A percentile compares a stretch with the other conserved stretches of the same genome.
These are phyloP conservation scores for Hydractinia echinata DNA, from an alignment of 30 jellyfish, hydroid and myxozoan species.

Conservation along the genomic window DNA sequence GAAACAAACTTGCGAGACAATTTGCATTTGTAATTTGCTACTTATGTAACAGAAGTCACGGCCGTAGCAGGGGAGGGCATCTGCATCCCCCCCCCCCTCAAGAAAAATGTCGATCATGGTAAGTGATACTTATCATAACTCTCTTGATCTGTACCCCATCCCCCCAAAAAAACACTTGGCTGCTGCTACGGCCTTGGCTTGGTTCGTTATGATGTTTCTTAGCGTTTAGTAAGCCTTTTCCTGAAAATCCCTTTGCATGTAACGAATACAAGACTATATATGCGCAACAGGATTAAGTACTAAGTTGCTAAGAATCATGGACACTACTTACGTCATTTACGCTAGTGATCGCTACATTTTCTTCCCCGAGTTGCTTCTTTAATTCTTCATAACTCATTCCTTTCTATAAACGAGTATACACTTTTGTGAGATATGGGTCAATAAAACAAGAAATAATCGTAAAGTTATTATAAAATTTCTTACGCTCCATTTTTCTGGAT, in stretches of 20 bases:
- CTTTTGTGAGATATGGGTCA: neutral
- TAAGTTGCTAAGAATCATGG: neutral
- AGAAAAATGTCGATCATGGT: no score
- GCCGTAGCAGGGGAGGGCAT: no score
- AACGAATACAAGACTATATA: neutral
- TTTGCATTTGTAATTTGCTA: no score
- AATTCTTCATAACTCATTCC: constrained; percentile 93
- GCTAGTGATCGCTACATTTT: constrained; percentile 72
- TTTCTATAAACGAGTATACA: constrained; percentile 24
- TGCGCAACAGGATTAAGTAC: neutral
- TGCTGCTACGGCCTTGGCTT: neutral
- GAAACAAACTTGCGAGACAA: no score
- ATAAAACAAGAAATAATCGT: neutral
- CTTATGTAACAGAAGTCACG: no score
- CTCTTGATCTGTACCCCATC: no score
- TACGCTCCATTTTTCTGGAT: constrained; percentile 96
- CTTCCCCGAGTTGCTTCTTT: constrained; percentile 90
- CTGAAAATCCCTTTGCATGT: neutral
- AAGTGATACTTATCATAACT: no score
- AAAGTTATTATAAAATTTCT: constrained; percentile 8
- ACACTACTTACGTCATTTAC: constrained; percentile 59
- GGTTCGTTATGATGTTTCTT: neutral
- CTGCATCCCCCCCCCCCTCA: no score
- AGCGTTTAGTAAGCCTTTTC: neutral
- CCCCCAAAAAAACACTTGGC: no score